Evolutionary conservation across 2,113 vertebrate genomes (phyloP), one percentile per base, ranked within the genome.

Genomic region (Herpetotheres cachinnans): DNA sequence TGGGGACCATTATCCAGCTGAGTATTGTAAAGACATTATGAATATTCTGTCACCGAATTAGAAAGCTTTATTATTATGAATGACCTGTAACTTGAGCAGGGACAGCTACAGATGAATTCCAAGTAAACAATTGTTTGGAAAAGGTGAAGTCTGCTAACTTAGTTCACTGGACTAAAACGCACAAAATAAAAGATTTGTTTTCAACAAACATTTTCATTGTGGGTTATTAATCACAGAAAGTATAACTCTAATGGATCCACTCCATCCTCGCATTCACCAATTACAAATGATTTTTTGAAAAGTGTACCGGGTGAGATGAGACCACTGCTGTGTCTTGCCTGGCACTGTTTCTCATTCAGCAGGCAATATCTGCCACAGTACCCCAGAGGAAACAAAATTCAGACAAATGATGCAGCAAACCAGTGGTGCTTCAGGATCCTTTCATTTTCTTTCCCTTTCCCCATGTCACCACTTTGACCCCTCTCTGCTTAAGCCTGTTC

Each of bases 11-110:
- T 96, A 96, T 88, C 78, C 88, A 85, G 71, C 54, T 66, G 66
- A 93, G 70, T 47, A 71, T 93, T 89, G 95, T 93, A 85, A 97
- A 96, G 77, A 72, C 27, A 34, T 87, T 79, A 89, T 69, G 91
- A 95, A 89, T 93, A 95, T 93, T 96, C 78, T 91, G 82, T 86
- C 55, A 50, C 18, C 47, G 63, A 97, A 77, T 93, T 81, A 73
- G 49, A 91, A 93, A 82, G 86, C 19, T 93, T 95, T 96, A 90
- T 78, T 88, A 16, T 61, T 86, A 38, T 63, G 54, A 95, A 73
- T 50, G 94, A 89, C 59, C 88, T 93, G 88, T 47, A 95, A 82
- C 74, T 59, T 63, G 71, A 94, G 74, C 49, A 62, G 78, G 49
- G 38, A 69, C n/a, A 69, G 56, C 40, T 76, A 89, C 26, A 65